phyloP scores from a whole-genome alignment of 2,888 invertebrate species.

The Lepidonotus clava region DNA sequence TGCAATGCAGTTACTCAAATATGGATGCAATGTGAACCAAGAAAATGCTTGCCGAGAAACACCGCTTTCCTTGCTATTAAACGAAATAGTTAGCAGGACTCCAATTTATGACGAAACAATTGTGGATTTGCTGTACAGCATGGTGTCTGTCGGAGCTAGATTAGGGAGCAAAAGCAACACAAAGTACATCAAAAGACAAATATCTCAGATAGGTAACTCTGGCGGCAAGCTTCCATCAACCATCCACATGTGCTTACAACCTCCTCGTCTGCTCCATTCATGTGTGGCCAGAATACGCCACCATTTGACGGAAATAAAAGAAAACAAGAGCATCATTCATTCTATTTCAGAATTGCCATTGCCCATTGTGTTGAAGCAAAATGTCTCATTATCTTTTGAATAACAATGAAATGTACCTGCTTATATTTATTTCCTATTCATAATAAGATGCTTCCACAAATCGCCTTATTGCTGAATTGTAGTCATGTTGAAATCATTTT shows the following conservation, averaged over 20 bases:
- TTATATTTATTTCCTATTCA: no score
- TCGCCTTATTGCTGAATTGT: no score
- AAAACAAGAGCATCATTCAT: background rate
- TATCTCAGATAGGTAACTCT: background rate
- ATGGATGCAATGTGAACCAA: background rate
- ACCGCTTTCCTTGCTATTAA: background rate
- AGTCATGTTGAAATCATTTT: no score
- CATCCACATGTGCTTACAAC: background rate
- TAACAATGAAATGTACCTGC: no score
- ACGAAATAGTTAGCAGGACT: background rate
- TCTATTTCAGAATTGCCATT: background rate
- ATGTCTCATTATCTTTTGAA: no score
- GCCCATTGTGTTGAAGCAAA: background rate
- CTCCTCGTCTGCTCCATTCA: background rate
- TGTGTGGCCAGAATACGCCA: background rate
- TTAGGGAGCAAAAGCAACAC: background rate
- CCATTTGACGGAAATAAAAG: background rate
- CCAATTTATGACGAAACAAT: background rate
- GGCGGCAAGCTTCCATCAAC: background rate
- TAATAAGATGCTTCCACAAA: no score
- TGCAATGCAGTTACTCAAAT: background rate
- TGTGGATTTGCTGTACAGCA: background rate
- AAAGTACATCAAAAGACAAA: no score
- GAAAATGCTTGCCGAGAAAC: background rate
- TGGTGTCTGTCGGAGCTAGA: background rate